Base-by-base conservation (phyloP, 2,888 invertebrate genomes). In the Temnothorax rugatulus region DNA sequence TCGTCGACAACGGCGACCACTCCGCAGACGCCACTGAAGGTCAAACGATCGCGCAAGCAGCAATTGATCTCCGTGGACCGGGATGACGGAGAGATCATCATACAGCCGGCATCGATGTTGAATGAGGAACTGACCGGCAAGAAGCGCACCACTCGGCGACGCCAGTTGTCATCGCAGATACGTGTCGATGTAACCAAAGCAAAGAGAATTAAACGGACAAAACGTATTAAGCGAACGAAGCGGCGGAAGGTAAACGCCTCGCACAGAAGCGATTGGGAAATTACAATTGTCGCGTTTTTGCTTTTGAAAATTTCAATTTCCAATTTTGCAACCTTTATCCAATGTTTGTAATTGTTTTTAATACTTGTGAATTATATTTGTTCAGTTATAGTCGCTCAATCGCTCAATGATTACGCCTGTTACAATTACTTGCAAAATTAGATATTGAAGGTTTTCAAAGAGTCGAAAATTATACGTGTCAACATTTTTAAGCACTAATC, bases 51-150 rank as follows among this genome's bases (percentile, higher is more conserved):
- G 0, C 90, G 95, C 38, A 95, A 95, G 61, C 95, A 95, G 73
- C 94, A 95, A 81, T 89, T 95, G 64, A 93, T 92, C 1, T 92
- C 92, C 1, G 94, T 95, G 0, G 94, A 95, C 85, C 93, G 95
- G 0, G 94, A 93, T 0, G 95, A 94, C 84, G 93, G 94, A 0
- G 95, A 95, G 85, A 95, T 95, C 44, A 95, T 95, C 69, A 95
- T 95, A 66, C 95, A 95, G 85, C 93, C 94, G 1, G 94, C 94
- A 2, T 92, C 92, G 4, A 83, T 92, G 21, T 59, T 91, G 2
- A 88, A 84, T 11, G 92, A 93, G 18, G 91, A 91, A 0, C 90
- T 90, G 3, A 86, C 81, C 1, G 82, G 86, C 21, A 91, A 84
- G 47, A 93, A 91, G 76, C 91, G 90, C 41, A 90, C 92, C 3